Conservation (phyloP, 2,113 vertebrate genomes). For the Nibea coibor region DNA sequence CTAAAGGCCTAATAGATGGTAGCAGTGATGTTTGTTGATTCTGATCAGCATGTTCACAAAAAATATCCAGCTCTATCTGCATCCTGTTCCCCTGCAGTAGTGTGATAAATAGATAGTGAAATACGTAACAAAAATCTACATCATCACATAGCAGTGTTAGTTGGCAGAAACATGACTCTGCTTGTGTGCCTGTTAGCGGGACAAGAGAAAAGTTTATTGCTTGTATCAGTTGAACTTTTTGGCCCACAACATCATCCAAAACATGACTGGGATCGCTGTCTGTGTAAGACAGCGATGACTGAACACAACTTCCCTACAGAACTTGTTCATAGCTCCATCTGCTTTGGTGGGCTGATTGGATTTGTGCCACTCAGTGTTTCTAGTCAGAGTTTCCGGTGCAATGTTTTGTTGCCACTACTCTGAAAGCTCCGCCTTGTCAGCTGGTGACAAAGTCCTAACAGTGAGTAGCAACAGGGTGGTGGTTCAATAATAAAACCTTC, state of each 20-base stretch:
- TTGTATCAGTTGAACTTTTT: background rate
- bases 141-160: background rate
- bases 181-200: slow-evolving; percentile 8
- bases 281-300: slow-evolving; percentile 6
- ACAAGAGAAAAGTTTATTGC: background rate
- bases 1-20: background rate
- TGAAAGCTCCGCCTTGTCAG: slow-evolving; percentile 24
- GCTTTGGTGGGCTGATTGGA: slow-evolving; percentile 20
- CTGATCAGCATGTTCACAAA: background rate
- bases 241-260: background rate
- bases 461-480: background rate
- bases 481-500: background rate
- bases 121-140: slow-evolving; percentile 21
- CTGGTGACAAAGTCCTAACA: slow-evolving; percentile 24
- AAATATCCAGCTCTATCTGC: background rate
- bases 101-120: slow-evolving; percentile 4
- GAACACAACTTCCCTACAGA: background rate
- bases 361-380: slow-evolving; percentile 16
- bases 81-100: background rate
- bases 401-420: slow-evolving; percentile 9
- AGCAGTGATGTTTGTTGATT: background rate
- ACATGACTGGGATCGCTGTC: background rate
- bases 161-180: background rate
- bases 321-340: slow-evolving; percentile 14
- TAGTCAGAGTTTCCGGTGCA: slow-evolving; percentile 5